Evolutionary conservation across 2,113 vertebrate species (phyloP).

Genomic region (Lamprotornis superbus): DNA sequence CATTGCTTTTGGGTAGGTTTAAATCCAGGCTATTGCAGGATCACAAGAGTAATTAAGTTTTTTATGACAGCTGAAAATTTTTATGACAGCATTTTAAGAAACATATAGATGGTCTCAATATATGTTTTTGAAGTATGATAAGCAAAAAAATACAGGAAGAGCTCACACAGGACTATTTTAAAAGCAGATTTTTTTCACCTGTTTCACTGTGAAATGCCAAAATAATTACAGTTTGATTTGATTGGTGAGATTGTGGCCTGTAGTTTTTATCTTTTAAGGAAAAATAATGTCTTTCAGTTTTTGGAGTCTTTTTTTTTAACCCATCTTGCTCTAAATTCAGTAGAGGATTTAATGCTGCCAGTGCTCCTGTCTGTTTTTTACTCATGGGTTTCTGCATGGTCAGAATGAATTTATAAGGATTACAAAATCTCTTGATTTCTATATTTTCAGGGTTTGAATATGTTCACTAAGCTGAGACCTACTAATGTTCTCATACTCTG

Average conservation of each 20-base stretch:
- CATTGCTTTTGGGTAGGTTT: neutral
- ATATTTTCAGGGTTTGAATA: neutral
- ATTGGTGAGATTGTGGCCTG: neutral
- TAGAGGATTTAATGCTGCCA: neutral
- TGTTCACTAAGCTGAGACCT: neutral
- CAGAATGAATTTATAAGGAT: neutral
- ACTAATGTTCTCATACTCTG: neutral
- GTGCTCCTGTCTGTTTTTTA: neutral
- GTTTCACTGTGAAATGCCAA: neutral
- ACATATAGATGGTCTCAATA: fast-evolving
- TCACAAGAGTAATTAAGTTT: neutral
- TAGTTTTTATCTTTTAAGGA: neutral
- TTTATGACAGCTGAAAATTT: neutral
- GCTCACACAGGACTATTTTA: neutral
- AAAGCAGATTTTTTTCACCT: neutral
- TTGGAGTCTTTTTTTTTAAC: neutral
- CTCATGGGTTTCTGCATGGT: fast-evolving
- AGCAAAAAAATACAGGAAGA: neutral
- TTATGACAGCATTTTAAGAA: neutral
- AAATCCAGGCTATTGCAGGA: neutral
- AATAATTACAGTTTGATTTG: neutral
- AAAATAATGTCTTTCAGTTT: neutral
- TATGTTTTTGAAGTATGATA: neutral
- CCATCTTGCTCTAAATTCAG: neutral
- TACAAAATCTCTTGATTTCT: neutral